Evolutionary conservation across 2,888 invertebrate species (phyloP).

Genomic region (Pycnomerus fuliginosus): DNA sequence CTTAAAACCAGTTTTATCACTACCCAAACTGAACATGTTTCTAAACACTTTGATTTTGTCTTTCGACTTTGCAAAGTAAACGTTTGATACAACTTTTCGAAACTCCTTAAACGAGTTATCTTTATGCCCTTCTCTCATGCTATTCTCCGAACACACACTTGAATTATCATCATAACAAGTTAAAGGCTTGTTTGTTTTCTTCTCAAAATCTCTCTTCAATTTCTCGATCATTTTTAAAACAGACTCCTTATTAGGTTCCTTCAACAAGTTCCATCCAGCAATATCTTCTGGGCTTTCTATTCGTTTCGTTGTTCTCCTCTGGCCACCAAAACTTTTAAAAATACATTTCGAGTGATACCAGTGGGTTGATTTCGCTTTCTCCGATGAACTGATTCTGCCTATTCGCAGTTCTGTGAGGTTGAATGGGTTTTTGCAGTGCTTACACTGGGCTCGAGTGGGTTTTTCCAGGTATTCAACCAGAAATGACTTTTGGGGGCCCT

Average conservation of each 20-base stretch:
- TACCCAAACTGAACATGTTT: constrained; percentile 64
- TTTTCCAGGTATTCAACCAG: too few species aligned
- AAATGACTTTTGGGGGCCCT: too few species aligned
- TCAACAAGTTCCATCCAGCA: constrained; percentile 70
- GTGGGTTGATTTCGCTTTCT: constrained; percentile 72
- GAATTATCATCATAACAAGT: too few species aligned
- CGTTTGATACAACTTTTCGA: constrained; percentile 76
- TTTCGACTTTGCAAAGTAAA: too few species aligned
- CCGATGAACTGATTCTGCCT: constrained; percentile 81
- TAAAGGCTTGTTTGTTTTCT: constrained; percentile 11
- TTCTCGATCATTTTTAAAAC: constrained; percentile 67
- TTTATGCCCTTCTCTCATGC: constrained; percentile 43
- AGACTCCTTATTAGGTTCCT: constrained; percentile 65
- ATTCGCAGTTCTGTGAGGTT: constrained; percentile 70
- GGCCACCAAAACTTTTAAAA: constrained; percentile 75
- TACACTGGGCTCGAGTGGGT: constrained; percentile 84
- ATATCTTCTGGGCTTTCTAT: constrained; percentile 77
- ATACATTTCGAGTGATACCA: constrained; percentile 82
- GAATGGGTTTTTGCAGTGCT: constrained; percentile 81
- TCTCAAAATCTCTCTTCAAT: constrained; percentile 57
- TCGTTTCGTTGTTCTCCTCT: constrained; percentile 77
- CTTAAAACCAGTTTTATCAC: constrained; percentile 64
- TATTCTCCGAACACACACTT: too few species aligned
- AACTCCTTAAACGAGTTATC: constrained; percentile 79
- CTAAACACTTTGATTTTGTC: too few species aligned